Conservation (phyloP, 2,113 vertebrate species). For the Lasiurus borealis region DNA sequence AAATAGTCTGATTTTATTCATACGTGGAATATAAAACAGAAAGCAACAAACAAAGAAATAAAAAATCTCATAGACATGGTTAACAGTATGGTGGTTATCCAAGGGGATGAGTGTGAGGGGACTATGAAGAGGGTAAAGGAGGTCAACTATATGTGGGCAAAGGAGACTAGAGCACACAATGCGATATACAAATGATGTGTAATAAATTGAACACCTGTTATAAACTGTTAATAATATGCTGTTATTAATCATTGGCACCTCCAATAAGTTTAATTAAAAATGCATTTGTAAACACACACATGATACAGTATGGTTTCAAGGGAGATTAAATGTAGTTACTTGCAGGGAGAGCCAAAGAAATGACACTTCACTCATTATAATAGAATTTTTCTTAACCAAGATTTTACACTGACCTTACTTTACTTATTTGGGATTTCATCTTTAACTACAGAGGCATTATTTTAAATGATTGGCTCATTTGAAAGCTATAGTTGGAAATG, state of each 20-base stretch:
- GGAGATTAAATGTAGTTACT: background rate
- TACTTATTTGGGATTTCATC: conserved; percentile 50
- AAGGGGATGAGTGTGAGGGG: background rate
- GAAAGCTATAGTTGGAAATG: conserved; percentile 71
- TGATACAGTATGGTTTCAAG: background rate
- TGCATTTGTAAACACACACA: background rate
- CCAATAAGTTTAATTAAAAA: background rate
- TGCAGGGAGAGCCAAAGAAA: background rate
- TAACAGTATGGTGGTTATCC: background rate
- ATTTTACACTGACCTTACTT: conserved; percentile 44
- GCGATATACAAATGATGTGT: background rate
- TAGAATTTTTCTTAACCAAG: background rate
- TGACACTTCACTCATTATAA: background rate
- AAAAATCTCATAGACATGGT: background rate
- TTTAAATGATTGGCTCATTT: conserved; percentile 54
- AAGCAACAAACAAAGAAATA: background rate
- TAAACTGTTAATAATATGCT: background rate
- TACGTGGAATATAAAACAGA: background rate
- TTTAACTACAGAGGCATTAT: conserved; percentile 32
- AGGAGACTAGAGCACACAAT: background rate
- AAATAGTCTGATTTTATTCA: background rate
- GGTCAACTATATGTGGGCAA: background rate
- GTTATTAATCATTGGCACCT: background rate
- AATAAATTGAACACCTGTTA: background rate
- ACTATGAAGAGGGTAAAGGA: background rate